These are phyloP conservation scores for Pseudopleuronectes americanus DNA, from an alignment of 2,797 vertebrate genomes.

Conservation along the genomic window DNA sequence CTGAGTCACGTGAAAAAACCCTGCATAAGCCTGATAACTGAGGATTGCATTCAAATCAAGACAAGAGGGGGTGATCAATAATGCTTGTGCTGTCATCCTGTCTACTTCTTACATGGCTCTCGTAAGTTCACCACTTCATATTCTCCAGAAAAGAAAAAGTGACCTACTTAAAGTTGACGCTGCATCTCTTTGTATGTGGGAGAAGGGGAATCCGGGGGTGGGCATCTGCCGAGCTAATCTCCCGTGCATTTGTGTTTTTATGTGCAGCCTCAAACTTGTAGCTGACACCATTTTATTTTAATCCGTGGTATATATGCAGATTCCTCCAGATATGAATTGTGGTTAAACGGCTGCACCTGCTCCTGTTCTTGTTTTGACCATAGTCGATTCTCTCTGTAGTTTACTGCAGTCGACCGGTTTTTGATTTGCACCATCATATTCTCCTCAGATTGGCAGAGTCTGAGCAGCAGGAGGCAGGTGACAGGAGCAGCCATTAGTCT, in stretches of 20 bases:
- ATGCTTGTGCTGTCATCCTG: slow-evolving; percentile 24
- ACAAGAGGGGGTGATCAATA: slow-evolving; percentile 55
- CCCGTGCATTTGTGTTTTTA: slow-evolving; percentile 53
- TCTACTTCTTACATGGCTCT: slow-evolving; percentile 28
- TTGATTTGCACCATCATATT: slow-evolving; percentile 31
- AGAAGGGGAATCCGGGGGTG: slow-evolving; percentile 47
- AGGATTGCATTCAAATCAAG: slow-evolving; percentile 54
- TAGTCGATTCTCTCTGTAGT: slow-evolving; percentile 28
- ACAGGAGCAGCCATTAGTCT: slow-evolving; percentile 38
- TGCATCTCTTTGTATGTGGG: slow-evolving; percentile 46
- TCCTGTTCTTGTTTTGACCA: slow-evolving; percentile 14
- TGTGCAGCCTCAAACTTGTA: slow-evolving; percentile 40
- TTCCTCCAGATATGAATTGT: slow-evolving; percentile 32
- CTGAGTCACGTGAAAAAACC: slow-evolving; percentile 35
- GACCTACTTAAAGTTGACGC: slow-evolving; percentile 73
- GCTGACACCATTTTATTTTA: slow-evolving; percentile 35
- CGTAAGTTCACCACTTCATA: slow-evolving; percentile 38
- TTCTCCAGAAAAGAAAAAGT: slow-evolving; percentile 41
- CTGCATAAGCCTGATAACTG: slow-evolving; percentile 28
- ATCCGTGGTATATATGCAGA: not conserved
- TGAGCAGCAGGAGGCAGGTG: slow-evolving; percentile 46
- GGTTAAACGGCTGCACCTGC: slow-evolving; percentile 15
- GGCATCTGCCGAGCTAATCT: slow-evolving; percentile 51
- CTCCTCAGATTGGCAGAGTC: slow-evolving; percentile 27
- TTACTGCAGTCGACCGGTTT: slow-evolving; percentile 31